phyloP scores from a whole-genome alignment of 2,888 invertebrate species.

The Tanypteryx hageni region DNA sequence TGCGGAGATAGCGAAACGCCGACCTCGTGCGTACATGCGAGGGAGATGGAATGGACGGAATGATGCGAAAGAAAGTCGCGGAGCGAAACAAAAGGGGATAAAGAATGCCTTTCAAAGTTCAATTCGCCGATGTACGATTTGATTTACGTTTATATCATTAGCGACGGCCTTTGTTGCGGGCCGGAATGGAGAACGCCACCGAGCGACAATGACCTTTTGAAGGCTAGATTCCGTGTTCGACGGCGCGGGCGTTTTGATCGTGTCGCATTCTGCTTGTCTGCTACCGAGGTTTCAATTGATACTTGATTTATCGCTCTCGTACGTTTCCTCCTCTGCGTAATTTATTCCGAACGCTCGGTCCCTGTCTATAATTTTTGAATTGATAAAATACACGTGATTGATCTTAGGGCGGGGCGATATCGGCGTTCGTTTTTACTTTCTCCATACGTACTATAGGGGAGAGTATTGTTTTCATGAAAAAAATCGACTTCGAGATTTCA shows the following conservation, averaged over 20 bases:
- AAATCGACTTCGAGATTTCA: no score
- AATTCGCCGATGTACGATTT: constrained; percentile 31
- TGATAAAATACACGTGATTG: not conserved
- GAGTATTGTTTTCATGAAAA: no score
- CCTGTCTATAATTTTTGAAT: not conserved
- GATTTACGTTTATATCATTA: constrained; percentile 14
- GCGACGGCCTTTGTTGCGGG: not conserved
- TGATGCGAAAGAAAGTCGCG: constrained; percentile 14
- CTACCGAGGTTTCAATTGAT: not conserved
- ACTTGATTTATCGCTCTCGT: not conserved
- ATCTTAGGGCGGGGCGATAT: not conserved
- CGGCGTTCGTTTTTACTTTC: constrained; percentile 13
- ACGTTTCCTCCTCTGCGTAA: not conserved
- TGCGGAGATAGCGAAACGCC: constrained; percentile 41
- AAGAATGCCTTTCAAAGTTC: constrained; percentile 41
- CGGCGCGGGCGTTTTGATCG: not conserved
- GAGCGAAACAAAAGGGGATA: constrained; percentile 4
- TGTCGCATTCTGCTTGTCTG: not conserved
- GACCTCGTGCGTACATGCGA: constrained; percentile 15
- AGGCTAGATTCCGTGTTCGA: not conserved
- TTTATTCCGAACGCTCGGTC: not conserved
- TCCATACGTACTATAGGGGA: no score
- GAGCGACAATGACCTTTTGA: not conserved
- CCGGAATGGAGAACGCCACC: not conserved
- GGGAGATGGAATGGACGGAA: constrained; percentile 34